phyloP scores from a whole-genome alignment of 1,140 invertebrate species.

The Hyles euphorbiae region DNA sequence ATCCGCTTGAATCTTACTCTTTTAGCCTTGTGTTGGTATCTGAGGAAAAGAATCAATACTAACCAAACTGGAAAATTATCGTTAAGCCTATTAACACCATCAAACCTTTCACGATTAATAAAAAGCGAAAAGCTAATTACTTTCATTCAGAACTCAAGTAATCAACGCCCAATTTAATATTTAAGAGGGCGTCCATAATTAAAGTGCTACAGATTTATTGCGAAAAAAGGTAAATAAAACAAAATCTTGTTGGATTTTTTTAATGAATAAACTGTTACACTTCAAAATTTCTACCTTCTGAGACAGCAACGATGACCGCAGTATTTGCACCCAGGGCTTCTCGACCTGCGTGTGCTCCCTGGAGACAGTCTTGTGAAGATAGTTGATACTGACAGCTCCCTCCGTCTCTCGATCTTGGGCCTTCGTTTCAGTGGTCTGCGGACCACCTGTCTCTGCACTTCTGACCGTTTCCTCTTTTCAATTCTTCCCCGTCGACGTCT shows the following conservation, averaged over 20 bases:
- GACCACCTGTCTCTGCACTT: slow-evolving; percentile 15
- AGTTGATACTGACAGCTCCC: slow-evolving; percentile 35
- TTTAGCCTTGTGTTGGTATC: slow-evolving; percentile 3
- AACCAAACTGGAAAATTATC: slow-evolving; percentile 1
- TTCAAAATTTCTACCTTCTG: slow-evolving; percentile 39
- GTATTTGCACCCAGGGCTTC: slow-evolving; percentile 26
- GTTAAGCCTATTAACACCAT: no score
- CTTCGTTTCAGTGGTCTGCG: slow-evolving; percentile 24
- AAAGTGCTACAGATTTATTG: not conserved
- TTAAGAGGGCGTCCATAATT: no score
- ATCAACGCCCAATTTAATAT: no score
- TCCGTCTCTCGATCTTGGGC: slow-evolving; percentile 18
- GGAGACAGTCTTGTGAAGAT: slow-evolving; percentile 35
- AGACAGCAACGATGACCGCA: slow-evolving; percentile 50
- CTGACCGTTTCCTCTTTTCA: slow-evolving; percentile 28
- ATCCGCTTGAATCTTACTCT: slow-evolving; percentile 1
- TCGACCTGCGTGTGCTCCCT: slow-evolving; percentile 10
- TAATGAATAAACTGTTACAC: slow-evolving; percentile 10
- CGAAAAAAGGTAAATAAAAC: not conserved
- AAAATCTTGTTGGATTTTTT: slow-evolving; percentile 8
- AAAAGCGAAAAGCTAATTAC: no score
- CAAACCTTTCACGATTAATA: no score
- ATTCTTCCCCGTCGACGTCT: slow-evolving; percentile 18
- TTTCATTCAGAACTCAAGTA: no score
- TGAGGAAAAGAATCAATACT: slow-evolving; percentile 5